A percentile compares a stretch with the other conserved stretches of the same genome.
These are phyloP conservation scores for Ectobius pallidus DNA, from an alignment of 2,888 invertebrate species.

Conservation along the genomic window DNA sequence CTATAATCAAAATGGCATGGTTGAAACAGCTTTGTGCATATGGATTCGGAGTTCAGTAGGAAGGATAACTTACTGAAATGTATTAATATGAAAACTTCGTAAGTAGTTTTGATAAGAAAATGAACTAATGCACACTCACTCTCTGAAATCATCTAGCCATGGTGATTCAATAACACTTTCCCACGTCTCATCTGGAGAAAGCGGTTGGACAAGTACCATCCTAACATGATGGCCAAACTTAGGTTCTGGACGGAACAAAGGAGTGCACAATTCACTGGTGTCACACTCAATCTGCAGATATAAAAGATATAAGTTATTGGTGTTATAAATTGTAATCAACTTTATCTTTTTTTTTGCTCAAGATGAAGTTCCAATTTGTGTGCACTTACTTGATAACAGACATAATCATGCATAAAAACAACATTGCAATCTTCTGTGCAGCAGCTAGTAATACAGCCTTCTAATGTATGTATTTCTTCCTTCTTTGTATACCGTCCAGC, in stretches of 20 bases:
- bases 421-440: constrained; percentile 76
- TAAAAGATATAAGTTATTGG: no score
- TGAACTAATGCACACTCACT: constrained; percentile 30
- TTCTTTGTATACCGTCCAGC: constrained; percentile 48
- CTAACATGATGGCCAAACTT: constrained; percentile 65
- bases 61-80: no score
- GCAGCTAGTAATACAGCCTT: constrained; percentile 71
- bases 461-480: constrained; percentile 51
- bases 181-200: constrained; percentile 63
- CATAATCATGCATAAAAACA: constrained; percentile 74
- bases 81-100: no score
- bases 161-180: constrained; percentile 50
- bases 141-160: constrained; percentile 28
- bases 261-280: constrained; percentile 73
- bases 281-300: constrained; percentile 60
- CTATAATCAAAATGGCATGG: no score
- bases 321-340: no score
- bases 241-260: constrained; percentile 65
- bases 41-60: no score
- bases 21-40: no score
- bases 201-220: constrained; percentile 80
- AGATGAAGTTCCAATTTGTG: constrained; percentile 3
- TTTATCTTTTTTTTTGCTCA: background rate
- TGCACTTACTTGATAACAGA: constrained; percentile 74
- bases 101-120: no score